Conservation (phyloP, 1,140 invertebrate species). For the Zaprionus inermis region DNA sequence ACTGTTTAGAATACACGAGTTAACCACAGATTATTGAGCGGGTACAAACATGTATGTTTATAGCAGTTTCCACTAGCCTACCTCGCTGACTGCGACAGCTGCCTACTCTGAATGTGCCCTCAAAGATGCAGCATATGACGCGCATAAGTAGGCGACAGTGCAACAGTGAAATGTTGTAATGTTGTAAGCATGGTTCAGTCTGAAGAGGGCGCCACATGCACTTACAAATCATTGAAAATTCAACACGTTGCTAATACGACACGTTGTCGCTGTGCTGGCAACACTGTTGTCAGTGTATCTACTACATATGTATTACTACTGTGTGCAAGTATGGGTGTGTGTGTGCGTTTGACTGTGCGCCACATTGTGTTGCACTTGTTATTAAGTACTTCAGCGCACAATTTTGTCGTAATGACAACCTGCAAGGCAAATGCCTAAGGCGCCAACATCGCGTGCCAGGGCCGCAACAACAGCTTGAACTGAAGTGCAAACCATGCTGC, state of each 20-base stretch:
- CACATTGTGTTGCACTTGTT: slow-evolving; percentile 80
- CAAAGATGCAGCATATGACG: background rate
- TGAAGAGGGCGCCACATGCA: slow-evolving; percentile 58
- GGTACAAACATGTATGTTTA: too few species aligned
- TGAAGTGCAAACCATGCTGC: slow-evolving; percentile 49
- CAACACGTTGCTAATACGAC: slow-evolving; percentile 79
- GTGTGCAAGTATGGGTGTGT: background rate
- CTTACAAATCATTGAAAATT: slow-evolving; percentile 81
- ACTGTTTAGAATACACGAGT: background rate
- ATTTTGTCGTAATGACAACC: slow-evolving; percentile 81
- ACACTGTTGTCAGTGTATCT: slow-evolving; percentile 49
- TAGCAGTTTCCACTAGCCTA: too few species aligned
- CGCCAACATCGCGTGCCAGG: slow-evolving; percentile 73
- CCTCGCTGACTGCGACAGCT: background rate
- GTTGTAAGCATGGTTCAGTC: slow-evolving; percentile 30
- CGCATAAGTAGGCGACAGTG: slow-evolving; percentile 12
- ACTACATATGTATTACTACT: slow-evolving; percentile 17
- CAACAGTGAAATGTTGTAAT: slow-evolving; percentile 53
- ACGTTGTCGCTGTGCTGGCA: slow-evolving; percentile 59
- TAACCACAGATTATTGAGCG: too few species aligned
- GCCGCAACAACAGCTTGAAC: slow-evolving; percentile 74
- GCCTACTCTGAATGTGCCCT: too few species aligned
- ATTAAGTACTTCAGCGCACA: slow-evolving; percentile 78
- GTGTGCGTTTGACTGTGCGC: background rate
- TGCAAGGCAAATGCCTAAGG: slow-evolving; percentile 78